Percentiles rank a stretch among this genome's conserved stretches.
phyloP scores from a whole-genome alignment of 2,797 vertebrate species.

The Eupleurogrammus muticus region DNA sequence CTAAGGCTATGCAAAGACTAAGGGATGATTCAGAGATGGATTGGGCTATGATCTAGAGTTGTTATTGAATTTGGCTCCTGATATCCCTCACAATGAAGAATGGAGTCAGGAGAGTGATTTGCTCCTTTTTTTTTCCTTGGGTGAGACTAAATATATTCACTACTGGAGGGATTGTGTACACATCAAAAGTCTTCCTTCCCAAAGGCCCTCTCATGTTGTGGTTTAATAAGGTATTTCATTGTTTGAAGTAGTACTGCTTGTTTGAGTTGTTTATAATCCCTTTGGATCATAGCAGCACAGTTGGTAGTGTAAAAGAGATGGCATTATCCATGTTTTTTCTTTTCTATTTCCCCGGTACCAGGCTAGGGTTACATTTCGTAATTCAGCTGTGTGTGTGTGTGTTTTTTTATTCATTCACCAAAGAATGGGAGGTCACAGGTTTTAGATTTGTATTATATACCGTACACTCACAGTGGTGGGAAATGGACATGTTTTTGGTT shows the following conservation, averaged over 20 bases:
- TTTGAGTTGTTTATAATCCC: conserved; percentile 80
- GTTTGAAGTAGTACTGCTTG: conserved; percentile 79
- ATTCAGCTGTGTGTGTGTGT: conserved; percentile 62
- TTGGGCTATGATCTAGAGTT: conserved; percentile 72
- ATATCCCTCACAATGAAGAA: conserved; percentile 71
- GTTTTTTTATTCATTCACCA: conserved; percentile 16
- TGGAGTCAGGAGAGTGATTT: conserved; percentile 72
- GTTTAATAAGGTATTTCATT: conserved; percentile 83
- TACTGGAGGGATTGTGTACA: conserved; percentile 76
- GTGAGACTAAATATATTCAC: conserved; percentile 78
- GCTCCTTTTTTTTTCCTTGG: conserved; percentile 60
- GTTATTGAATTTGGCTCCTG: conserved; percentile 78
- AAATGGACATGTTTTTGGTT: conserved; percentile 3
- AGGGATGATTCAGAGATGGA: conserved; percentile 76
- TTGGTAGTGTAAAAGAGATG: conserved; percentile 57
- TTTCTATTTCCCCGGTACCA: conserved; percentile 31
- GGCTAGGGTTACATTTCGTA: conserved; percentile 40
- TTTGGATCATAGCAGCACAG: conserved; percentile 65
- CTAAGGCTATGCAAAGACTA: conserved; percentile 77
- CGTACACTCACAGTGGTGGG: not conserved
- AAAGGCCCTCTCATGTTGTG: conserved; percentile 75
- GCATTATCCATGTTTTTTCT: conserved; percentile 59
- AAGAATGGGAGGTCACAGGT: not conserved
- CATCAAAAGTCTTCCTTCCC: conserved; percentile 78
- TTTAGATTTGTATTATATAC: not conserved